A percentile compares a stretch with the other conserved stretches of the same genome.
Conservation (phyloP, 2,113 vertebrate genomes). For the Aleadryas rufinucha region DNA sequence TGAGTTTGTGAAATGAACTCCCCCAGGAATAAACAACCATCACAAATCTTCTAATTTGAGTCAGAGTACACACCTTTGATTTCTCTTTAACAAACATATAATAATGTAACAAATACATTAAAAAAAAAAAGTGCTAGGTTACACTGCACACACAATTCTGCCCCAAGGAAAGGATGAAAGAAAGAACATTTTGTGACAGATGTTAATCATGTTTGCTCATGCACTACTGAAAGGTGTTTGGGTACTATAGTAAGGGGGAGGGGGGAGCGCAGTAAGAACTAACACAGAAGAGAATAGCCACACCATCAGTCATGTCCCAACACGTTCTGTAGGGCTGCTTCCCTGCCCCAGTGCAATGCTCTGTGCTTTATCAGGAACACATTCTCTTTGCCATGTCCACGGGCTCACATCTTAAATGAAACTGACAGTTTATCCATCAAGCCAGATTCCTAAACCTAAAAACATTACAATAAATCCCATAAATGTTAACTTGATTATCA, state of each 20-base stretch:
- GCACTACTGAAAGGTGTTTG: background rate
- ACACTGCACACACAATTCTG: background rate
- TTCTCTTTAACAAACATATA: background rate
- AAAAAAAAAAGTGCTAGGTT: background rate
- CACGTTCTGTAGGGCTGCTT: background rate
- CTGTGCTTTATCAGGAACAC: background rate
- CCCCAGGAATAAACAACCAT: background rate
- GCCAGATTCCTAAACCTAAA: background rate
- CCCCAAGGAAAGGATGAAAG: constrained; percentile 20
- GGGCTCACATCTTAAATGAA: background rate
- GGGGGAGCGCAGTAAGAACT: background rate
- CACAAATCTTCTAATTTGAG: background rate
- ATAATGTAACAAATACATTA: background rate
- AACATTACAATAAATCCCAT: background rate
- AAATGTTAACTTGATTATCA: background rate
- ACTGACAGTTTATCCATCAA: background rate
- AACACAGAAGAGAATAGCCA: background rate
- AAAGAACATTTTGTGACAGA: constrained; percentile 46
- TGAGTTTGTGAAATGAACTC: background rate
- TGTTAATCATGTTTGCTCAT: constrained; percentile 26
- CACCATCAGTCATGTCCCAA: background rate
- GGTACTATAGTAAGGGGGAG: background rate
- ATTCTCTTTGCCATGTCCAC: background rate
- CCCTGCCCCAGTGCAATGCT: background rate
- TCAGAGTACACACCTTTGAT: background rate